A percentile compares a stretch with the other conserved stretches of the same genome.
phyloP scores from a whole-genome alignment of 2,888 invertebrate species.

The Noctua pronuba region DNA sequence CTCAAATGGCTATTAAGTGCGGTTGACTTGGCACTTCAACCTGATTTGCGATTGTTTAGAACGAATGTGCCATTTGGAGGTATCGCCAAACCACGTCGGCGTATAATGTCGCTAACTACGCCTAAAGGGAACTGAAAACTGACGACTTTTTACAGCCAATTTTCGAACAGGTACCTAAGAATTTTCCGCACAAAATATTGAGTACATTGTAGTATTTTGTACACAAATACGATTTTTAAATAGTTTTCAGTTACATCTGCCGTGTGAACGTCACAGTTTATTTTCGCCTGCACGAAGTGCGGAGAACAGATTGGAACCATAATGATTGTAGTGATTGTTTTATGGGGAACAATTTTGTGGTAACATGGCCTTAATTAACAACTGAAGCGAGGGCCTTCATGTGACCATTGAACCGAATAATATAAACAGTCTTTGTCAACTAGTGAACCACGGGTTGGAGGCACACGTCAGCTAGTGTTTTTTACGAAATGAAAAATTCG shows the following conservation, averaged over 20 bases:
- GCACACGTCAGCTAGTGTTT: conserved; percentile 26
- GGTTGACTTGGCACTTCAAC: conserved; percentile 54
- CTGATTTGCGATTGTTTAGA: conserved; percentile 47
- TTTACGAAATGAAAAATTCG: conserved; percentile 19
- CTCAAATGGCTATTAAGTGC: conserved; percentile 56
- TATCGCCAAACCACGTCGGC: conserved; percentile 31
- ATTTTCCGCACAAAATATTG: conserved; percentile 36
- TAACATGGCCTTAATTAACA: conserved; percentile 73
- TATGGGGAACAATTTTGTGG: conserved; percentile 68
- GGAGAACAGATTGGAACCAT: conserved; percentile 46
- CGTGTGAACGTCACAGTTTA: conserved; percentile 49
- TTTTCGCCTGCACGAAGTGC: conserved; percentile 51
- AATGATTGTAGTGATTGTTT: conserved; percentile 66
- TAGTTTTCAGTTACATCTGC: conserved; percentile 54
- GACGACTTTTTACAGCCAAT: conserved; percentile 10
- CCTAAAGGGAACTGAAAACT: conserved; percentile 16
- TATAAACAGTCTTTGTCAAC: conserved; percentile 70
- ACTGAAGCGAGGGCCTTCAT: conserved; percentile 70
- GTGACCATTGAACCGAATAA: conserved; percentile 76
- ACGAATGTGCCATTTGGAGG: conserved; percentile 44
- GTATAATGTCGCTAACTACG: conserved; percentile 28
- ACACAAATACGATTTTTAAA: conserved; percentile 24
- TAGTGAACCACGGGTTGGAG: conserved; percentile 55
- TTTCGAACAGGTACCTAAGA: conserved; percentile 11
- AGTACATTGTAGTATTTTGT: conserved; percentile 21